Evolutionary conservation across 2,888 invertebrate genomes (phyloP).

Genomic region (Tachina lurida): DNA sequence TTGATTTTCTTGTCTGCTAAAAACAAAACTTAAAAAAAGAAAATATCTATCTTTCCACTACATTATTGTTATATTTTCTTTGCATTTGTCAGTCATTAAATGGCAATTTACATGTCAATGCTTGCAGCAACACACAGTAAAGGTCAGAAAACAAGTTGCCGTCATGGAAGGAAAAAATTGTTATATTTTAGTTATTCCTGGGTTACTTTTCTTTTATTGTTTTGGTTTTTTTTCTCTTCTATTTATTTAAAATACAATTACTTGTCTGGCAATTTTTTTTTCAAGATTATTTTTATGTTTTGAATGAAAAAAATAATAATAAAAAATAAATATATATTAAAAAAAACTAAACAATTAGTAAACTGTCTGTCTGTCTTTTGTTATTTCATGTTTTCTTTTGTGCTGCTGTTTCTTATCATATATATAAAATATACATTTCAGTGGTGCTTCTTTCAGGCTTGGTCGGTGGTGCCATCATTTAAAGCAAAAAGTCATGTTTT

Average conservation of each 20-base stretch:
- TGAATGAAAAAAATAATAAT: constrained; percentile 6
- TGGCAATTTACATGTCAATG: constrained; percentile 82
- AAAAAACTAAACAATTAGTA: constrained; percentile 72
- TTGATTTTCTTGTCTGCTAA: constrained; percentile 63
- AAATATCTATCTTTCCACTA: constrained; percentile 45
- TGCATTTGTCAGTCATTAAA: constrained; percentile 77
- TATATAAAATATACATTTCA: constrained; percentile 34
- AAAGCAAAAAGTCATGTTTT: constrained; percentile 67
- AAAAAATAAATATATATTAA: not conserved
- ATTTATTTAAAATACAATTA: constrained; percentile 70
- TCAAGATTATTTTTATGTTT: constrained; percentile 36
- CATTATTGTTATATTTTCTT: constrained; percentile 69
- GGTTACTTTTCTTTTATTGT: constrained; percentile 16
- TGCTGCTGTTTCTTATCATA: constrained; percentile 65
- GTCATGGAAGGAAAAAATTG: constrained; percentile 19
- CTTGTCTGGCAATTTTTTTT: constrained; percentile 64
- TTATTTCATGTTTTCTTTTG: constrained; percentile 70
- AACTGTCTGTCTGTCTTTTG: constrained; percentile 74
- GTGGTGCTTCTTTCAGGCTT: not conserved
- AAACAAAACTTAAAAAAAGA: not conserved
- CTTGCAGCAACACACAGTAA: constrained; percentile 62
- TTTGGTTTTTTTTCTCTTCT: constrained; percentile 32
- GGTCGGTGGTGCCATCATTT: constrained; percentile 31
- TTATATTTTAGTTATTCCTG: constrained; percentile 46
- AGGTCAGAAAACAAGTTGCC: constrained; percentile 59